Percentiles rank a stretch among this genome's conserved stretches.
phyloP scores from a whole-genome alignment of 2,113 vertebrate species.

The Sylvilagus bachmani region DNA sequence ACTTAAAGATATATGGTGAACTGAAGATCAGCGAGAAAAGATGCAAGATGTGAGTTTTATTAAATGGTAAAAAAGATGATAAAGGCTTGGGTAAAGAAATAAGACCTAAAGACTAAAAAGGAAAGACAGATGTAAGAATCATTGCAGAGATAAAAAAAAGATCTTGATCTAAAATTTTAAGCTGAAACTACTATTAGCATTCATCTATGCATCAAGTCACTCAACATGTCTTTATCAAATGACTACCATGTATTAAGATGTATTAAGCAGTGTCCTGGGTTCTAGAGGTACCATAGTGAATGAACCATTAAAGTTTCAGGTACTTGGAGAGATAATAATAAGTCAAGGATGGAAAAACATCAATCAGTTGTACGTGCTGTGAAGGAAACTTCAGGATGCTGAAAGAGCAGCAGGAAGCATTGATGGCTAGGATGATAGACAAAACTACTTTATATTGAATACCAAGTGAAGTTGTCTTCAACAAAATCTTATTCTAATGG shows the following conservation, averaged over 20 bases:
- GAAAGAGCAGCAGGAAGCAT: neutral
- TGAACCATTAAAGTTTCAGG: neutral
- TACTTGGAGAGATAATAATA: neutral
- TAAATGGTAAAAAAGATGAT: constrained; percentile 25
- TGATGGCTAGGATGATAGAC: neutral
- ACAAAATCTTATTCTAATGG: neutral
- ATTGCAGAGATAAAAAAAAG: neutral
- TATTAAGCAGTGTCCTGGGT: neutral
- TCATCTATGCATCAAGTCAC: neutral
- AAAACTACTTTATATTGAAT: neutral
- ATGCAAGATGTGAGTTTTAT: neutral
- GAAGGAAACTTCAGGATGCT: neutral
- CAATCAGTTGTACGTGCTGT: neutral
- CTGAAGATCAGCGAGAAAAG: neutral
- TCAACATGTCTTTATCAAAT: neutral
- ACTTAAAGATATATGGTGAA: neutral
- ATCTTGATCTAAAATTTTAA: neutral
- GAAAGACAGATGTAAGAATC: constrained; percentile 9
- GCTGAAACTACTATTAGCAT: neutral
- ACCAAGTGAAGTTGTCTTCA: neutral
- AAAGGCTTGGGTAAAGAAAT: neutral
- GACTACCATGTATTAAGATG: neutral
- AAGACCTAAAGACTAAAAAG: neutral
- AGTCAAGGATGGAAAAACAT: neutral
- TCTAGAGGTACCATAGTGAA: neutral